Base-by-base conservation (phyloP, 2,113 vertebrate genomes). In the Odobenus rosmarus region DNA sequence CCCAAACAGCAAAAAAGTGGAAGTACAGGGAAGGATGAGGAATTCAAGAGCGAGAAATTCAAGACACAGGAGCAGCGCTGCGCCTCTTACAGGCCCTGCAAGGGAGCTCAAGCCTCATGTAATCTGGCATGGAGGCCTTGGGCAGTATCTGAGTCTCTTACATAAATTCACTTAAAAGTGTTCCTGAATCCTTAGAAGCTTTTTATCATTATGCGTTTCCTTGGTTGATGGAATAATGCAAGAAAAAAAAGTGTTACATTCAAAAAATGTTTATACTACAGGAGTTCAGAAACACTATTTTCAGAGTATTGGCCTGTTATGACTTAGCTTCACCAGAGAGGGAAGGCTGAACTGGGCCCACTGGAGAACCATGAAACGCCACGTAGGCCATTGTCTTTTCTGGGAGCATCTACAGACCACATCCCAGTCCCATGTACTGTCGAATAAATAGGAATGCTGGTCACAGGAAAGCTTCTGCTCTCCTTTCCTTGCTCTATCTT, bases 121-220 rank as follows among this genome's bases (percentile, higher is more conserved):
- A 79, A 59, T 46, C 67, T 59, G 31, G 42, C 9, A 31, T 55
- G 39, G 31, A 12, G 33, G 46, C 5, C n/a, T 93, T 15, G 4
- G 19, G 8, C 15, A 90, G 42, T 71, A 71, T 36, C 4, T 62
- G 69, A 39, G 7, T 90, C 86, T 96, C 90, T 90, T 64, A 71
- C 21, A 83, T 39, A 91, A 86, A 90, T 24, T 92, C 51, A 87
- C n/a, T n/a, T 71, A 15, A 86, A 85, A 89, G 59, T 42, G 19
- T n/a, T 79, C 49, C 67, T 88, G 31, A 95, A 51, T 49, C 3
- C 46, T 88, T 77, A n/a, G 42, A 76, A 39, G 36, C 0, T 51
- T 83, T 67, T 84, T 62, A 7, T 46, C 26, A 79, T 64, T 84
- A 72, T 53, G 57, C n/a, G 31, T 95, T 87, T 64, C 59, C 57